A percentile compares a stretch with the other conserved stretches of the same genome.
phyloP scores from a whole-genome alignment of 2,797 vertebrate genomes.

The Otolemur crassicaudatus region DNA sequence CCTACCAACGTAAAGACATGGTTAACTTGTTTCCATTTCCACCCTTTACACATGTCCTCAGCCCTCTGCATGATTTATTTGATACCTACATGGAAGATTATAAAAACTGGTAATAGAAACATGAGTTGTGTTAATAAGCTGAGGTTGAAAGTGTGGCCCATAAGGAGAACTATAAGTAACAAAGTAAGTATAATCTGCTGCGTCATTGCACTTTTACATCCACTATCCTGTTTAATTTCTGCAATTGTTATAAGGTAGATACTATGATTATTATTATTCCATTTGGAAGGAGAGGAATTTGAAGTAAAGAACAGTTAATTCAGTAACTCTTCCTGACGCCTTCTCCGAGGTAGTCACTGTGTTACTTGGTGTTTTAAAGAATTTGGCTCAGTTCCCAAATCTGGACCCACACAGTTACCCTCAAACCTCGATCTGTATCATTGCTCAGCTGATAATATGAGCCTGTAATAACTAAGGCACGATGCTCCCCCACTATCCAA shows the following conservation, averaged over 20 bases:
- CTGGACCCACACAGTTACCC: background rate
- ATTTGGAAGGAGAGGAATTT: background rate
- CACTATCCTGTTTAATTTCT: background rate
- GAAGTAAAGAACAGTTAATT: slow-evolving; percentile 52
- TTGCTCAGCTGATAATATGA: background rate
- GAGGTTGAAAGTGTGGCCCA: background rate
- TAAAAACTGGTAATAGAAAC: slow-evolving; percentile 10
- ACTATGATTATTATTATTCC: background rate
- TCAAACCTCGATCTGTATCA: background rate
- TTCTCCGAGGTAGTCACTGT: background rate
- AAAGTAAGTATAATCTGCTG: background rate
- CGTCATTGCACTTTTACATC: background rate
- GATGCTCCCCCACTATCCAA: background rate
- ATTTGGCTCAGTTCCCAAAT: background rate
- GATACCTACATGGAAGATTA: background rate
- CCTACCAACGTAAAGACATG: background rate
- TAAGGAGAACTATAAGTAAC: background rate
- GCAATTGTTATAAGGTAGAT: background rate
- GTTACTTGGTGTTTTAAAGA: background rate
- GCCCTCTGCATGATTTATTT: background rate
- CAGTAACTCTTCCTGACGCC: background rate
- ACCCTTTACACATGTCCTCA: background rate
- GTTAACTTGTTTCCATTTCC: background rate
- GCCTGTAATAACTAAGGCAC: background rate
- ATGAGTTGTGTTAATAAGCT: background rate